Conservation (phyloP, 2,797 vertebrate species). For the Hyperoplus immaculatus region DNA sequence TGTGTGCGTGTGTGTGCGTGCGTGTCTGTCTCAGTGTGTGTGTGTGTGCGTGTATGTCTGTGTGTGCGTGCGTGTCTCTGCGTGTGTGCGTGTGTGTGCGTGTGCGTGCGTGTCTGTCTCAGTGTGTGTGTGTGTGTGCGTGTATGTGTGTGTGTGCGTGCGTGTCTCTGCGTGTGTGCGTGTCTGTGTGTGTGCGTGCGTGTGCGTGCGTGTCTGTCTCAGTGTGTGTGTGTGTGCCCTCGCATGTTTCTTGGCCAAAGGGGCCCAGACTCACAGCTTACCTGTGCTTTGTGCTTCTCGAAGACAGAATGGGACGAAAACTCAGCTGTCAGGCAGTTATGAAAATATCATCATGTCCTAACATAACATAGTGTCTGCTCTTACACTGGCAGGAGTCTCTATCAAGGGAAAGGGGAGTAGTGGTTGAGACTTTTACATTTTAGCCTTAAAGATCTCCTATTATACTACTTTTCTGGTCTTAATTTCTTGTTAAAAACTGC, state of each 20-base stretch:
- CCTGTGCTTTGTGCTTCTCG: conserved; percentile 86
- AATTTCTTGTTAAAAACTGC: no score
- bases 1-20: conserved; percentile 80
- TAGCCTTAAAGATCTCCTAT: conserved; percentile 33
- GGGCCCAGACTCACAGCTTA: conserved; percentile 87
- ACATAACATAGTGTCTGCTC: conserved; percentile 82
- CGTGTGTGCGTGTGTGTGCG: conserved; percentile 86
- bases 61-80: conserved; percentile 85
- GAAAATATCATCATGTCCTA: conserved; percentile 85
- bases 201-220: conserved; percentile 78
- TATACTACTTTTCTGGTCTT: no score
- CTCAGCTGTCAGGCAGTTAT: conserved; percentile 82
- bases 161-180: no score
- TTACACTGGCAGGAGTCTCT: conserved; percentile 77
- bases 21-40: conserved; percentile 72
- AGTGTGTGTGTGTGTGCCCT: conserved; percentile 83
- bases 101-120: no score
- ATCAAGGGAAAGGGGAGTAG: conserved; percentile 78
- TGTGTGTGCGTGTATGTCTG: conserved; percentile 81
- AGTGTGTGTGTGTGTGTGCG: conserved; percentile 88
- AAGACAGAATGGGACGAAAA: conserved; percentile 83
- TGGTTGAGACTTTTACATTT: conserved; percentile 44
- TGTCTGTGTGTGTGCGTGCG: conserved; percentile 85
- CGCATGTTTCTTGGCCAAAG: conserved; percentile 84
- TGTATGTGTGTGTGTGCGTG: conserved; percentile 88